These are phyloP conservation scores for Etheostoma spectabile DNA, from an alignment of 2,113 vertebrate genomes.

Conservation along the genomic window DNA sequence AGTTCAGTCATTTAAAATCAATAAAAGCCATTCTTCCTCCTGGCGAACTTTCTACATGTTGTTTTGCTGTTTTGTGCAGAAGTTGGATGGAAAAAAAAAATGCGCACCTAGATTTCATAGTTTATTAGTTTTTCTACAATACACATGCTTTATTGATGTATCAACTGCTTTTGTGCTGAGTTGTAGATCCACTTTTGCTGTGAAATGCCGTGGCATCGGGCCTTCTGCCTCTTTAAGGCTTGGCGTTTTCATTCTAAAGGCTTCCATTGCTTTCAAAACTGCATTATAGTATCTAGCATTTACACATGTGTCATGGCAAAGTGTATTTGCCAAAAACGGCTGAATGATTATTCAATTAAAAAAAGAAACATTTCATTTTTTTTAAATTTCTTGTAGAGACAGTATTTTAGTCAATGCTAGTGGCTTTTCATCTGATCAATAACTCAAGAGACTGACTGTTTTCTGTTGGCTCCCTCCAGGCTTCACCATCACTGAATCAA, in stretches of 20 bases:
- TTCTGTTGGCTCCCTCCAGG: constrained; percentile 74
- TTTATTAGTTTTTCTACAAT: constrained; percentile 1
- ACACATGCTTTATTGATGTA: not conserved
- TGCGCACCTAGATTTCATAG: not conserved
- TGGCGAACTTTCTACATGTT: not conserved
- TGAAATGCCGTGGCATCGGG: not conserved
- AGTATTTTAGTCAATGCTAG: not conserved
- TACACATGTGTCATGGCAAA: not conserved
- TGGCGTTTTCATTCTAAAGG: not conserved
- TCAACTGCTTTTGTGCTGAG: not conserved
- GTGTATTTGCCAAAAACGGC: not conserved
- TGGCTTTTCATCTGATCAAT: not conserved
- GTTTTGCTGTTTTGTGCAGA: constrained; percentile 7
- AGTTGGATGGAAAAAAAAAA: not conserved
- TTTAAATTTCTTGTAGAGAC: not conserved
- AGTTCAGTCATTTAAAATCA: constrained; percentile 18
- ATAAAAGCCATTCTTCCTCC: not conserved
- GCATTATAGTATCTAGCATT: not conserved
- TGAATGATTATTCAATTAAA: not conserved
- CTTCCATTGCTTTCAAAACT: not conserved
- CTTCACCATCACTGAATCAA: constrained; percentile 90
- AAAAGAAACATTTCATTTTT: not conserved
- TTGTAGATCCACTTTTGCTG: not conserved
- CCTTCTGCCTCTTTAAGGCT: not conserved
- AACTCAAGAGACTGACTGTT: not conserved